Evolutionary conservation across 30 jellyfish, hydroid and myxozoan genomes (phyloP), one percentile per base, ranked within the genome.

Genomic region (Mastigias papua): DNA sequence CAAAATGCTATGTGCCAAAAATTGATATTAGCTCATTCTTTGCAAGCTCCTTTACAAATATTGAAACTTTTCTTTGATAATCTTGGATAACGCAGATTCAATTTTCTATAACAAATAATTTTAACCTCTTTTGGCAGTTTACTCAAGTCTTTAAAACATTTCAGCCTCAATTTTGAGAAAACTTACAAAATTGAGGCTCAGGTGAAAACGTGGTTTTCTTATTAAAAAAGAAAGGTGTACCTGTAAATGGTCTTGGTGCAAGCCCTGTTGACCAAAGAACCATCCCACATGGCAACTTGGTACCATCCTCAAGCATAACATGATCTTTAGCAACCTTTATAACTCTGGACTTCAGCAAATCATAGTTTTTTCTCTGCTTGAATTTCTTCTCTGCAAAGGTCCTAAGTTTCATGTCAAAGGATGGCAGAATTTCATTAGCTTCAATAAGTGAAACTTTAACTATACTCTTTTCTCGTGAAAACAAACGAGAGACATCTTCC

Each of bases 261-360:
- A 95, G 90, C 1, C 99, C 99, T 34, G 99, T 90, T 1, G 99
- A 90, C 99, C 99, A 95, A 3, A 95, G 97, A 35, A 90, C 98
- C 92, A 95, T 69, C n/a, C 96, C 97, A 90, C 97, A 91, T 7
- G 93, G 86, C n/a, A 95, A 11, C 33, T 33, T 69, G 5, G 73
- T 62, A 10, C 99, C 99, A 78, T 97, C 93, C 29, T 90, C 92
- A 20, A 95, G 57, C 76, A 58, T 88, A 34, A 95, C 99, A 76
- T 71, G 90, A 31, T 77, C 89, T 23, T 57, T 61, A 0, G 97
- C 96, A 46, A 95, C 99, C 78, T 95, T 97, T 7, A 90, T 93
- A 34, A 95, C 99, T 68, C 88, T 73, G 33, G 89, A 97, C 46
- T 90, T 91, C 46, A 91, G 57, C 25, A 95, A 68, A 33, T 80